Percentiles rank a stretch among this genome's conserved stretches.
Evolutionary conservation across 2,797 vertebrate species (phyloP).

Genomic region (Cossypha polioptera): DNA sequence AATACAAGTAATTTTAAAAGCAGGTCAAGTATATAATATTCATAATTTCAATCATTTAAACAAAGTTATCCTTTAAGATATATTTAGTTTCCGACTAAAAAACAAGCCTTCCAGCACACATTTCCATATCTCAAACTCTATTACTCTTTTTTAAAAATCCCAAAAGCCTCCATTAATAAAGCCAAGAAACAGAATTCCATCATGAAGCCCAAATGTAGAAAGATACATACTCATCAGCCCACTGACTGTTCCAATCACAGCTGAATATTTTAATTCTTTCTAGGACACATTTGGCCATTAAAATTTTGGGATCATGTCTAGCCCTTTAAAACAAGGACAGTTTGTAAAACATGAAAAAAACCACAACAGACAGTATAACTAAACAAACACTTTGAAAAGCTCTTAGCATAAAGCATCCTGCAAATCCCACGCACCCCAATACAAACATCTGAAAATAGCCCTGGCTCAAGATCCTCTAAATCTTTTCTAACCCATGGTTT

Average conservation of each 20-base stretch:
- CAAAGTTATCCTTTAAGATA: slow-evolving; percentile 46
- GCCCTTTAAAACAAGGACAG: background rate
- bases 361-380: background rate
- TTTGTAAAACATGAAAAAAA: background rate
- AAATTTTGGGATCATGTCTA: background rate
- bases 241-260: background rate
- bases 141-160: background rate
- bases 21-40: background rate
- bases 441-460: slow-evolving; percentile 2
- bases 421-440: background rate
- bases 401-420: slow-evolving; percentile 10
- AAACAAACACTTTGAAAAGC: slow-evolving; percentile 10
- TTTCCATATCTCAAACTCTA: slow-evolving; percentile 34
- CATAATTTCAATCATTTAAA: background rate
- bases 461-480: background rate
- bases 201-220: background rate
- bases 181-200: background rate
- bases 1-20: background rate
- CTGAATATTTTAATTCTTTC: slow-evolving; percentile 25
- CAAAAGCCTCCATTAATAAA: slow-evolving; percentile 26
- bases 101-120: background rate
- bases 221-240: background rate
- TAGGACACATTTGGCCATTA: background rate
- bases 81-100: background rate
- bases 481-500: background rate